phyloP scores from a whole-genome alignment of 2,797 vertebrate species.

The Sylvia borin region DNA sequence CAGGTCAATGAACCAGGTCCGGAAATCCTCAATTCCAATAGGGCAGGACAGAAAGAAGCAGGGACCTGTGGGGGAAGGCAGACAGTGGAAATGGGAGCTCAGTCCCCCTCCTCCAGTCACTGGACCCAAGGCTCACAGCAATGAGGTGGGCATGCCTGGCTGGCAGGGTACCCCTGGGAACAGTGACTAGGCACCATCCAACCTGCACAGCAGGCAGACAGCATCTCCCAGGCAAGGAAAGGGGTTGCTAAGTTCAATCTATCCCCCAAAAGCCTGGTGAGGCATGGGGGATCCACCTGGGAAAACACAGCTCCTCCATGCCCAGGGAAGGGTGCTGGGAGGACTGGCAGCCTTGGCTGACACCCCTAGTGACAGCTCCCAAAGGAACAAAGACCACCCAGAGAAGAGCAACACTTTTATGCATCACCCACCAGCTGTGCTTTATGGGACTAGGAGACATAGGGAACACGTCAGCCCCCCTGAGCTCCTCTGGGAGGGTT shows the following conservation, averaged over 20 bases:
- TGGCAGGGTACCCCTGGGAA: neutral
- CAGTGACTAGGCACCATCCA: neutral
- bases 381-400: neutral
- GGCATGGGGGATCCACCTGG: neutral
- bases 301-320: neutral
- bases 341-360: neutral
- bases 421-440: neutral
- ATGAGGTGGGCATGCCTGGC: neutral
- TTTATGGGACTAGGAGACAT: neutral
- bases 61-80: conserved; percentile 81
- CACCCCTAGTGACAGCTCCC: neutral
- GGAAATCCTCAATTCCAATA: conserved; percentile 91
- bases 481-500: neutral
- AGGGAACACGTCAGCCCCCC: fast-evolving
- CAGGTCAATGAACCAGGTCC: conserved; percentile 96
- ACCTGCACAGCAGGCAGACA: neutral
- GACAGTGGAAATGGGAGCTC: neutral
- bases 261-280: neutral
- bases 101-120: neutral
- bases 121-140: fast-evolving
- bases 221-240: neutral
- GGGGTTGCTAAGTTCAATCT: neutral
- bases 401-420: neutral
- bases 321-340: neutral
- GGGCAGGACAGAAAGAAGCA: conserved; percentile 98